Base-by-base conservation (phyloP, 2,797 vertebrate species). In the Oophaga sylvatica region DNA sequence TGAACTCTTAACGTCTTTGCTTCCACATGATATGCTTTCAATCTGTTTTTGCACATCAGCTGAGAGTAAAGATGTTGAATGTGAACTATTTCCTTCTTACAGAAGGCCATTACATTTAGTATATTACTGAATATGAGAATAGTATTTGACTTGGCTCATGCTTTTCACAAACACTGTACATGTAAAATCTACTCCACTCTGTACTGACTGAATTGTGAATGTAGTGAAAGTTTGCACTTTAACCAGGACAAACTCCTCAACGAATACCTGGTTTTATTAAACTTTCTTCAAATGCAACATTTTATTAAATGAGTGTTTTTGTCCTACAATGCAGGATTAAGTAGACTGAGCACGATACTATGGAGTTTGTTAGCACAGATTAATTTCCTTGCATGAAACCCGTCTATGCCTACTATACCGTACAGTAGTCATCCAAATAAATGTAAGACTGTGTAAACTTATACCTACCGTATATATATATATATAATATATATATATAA, bases 61-160 rank as follows among this genome's bases (percentile, higher is more conserved):
- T 63, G 60, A 22, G 70, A 77, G 7, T 17, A 73, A 80, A 56
- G 10, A 16, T 45, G 81, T 88, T 35, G 35, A 75, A 73, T 31
- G 57, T 31, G 63, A 20, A 63, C 56, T 22, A 22, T 60, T 45
- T 85, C 84, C 88, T 89, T 89, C 88, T 89, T 89, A 86, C 73
- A 89, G 88, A 83, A 89, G 88, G 88, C 26, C n/a, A 19, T 35
- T 53, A 17, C 9, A 62, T 77, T 85, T 86, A 79, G 88, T 89
- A 89, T 82, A 89, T 89, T 89, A 89, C 88, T 89, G 80, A 89
- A 82, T n/a, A 77, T 22, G 9, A 45, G 68, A 45, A 78, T 77
- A 65, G 83, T 81, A 81, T 85, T 85, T 76, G 75, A 88, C 59
- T 71, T 83, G 53, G 45, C 19, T 45, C 70, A 82, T 73, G 84